Conservation (phyloP, 2,797 vertebrate genomes). For the Pangasius larnaudii region DNA sequence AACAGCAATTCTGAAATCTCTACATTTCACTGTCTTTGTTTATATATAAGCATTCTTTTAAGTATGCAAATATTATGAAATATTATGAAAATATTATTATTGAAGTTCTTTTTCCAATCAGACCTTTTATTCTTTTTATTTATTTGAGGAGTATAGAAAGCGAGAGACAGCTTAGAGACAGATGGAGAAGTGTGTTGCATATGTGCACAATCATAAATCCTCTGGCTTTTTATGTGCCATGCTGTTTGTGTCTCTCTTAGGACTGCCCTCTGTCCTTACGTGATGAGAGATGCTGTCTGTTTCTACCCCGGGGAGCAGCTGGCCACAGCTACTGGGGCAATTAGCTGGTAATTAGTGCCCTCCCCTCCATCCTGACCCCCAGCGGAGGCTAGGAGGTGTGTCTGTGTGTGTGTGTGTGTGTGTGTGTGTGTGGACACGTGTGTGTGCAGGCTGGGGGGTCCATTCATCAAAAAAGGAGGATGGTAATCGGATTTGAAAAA, state of each 20-base stretch:
- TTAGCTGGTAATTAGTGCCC: slow-evolving; percentile 76
- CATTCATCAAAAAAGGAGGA: slow-evolving; percentile 46
- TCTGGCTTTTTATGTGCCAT: slow-evolving; percentile 24
- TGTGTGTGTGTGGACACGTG: slow-evolving; percentile 4
- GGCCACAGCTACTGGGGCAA: slow-evolving; percentile 72
- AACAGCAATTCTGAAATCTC: background rate
- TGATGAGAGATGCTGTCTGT: slow-evolving; percentile 67
- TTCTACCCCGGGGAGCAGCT: slow-evolving; percentile 72
- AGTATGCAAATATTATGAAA: background rate
- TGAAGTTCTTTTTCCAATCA: background rate
- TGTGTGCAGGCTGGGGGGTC: slow-evolving; percentile 41
- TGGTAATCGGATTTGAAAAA: slow-evolving; percentile 78
- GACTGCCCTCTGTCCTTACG: slow-evolving; percentile 36
- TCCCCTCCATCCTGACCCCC: slow-evolving; percentile 66
- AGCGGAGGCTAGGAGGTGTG: slow-evolving; percentile 52
- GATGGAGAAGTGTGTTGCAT: slow-evolving; percentile 14
- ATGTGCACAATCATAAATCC: slow-evolving; percentile 19
- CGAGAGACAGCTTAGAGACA: background rate
- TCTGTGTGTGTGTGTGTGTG: slow-evolving; percentile 23
- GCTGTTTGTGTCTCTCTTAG: slow-evolving; percentile 19
- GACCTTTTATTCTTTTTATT: too few species aligned
- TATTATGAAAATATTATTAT: background rate
- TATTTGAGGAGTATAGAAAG: background rate
- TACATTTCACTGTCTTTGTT: background rate
- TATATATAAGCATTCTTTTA: background rate